Evolutionary conservation across 2,113 vertebrate species (phyloP).

Genomic region (Onychostruthus taczanowskii): DNA sequence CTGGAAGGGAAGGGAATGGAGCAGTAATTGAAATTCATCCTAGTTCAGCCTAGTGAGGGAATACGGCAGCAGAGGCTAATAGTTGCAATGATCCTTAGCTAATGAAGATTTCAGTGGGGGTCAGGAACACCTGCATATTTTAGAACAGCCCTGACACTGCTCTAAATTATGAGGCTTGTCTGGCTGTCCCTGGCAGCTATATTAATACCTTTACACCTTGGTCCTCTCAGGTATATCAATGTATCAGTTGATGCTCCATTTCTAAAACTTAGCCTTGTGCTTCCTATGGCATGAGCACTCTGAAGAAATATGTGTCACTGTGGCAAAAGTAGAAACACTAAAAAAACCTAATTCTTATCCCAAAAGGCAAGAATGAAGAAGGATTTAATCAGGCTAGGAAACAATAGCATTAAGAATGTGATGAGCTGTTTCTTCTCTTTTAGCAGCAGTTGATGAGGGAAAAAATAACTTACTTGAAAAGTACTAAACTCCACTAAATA

Average conservation of each 20-base stretch:
- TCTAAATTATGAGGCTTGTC: constrained; percentile 17
- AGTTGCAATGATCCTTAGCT: constrained; percentile 62
- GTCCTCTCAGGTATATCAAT: neutral
- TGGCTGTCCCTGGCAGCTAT: neutral
- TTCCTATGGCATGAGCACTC: neutral
- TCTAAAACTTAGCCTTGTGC: neutral
- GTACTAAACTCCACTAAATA: neutral
- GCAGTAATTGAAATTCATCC: constrained; percentile 62
- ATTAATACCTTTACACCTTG: constrained; percentile 16
- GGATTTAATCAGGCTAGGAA: neutral
- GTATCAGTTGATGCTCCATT: neutral
- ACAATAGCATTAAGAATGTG: neutral
- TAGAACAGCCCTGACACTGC: constrained; percentile 16
- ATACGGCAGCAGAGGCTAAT: constrained; percentile 52
- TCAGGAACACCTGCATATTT: constrained; percentile 57
- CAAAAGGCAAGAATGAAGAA: neutral
- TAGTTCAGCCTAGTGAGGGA: constrained; percentile 29
- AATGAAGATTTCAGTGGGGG: constrained; percentile 39
- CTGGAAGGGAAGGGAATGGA: neutral
- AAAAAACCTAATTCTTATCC: neutral
- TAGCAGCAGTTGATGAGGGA: neutral
- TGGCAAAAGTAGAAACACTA: neutral
- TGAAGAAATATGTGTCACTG: neutral
- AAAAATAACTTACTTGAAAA: neutral
- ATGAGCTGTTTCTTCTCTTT: neutral